Conservation (phyloP, 2,113 vertebrate species). For the Hylia prasina region DNA sequence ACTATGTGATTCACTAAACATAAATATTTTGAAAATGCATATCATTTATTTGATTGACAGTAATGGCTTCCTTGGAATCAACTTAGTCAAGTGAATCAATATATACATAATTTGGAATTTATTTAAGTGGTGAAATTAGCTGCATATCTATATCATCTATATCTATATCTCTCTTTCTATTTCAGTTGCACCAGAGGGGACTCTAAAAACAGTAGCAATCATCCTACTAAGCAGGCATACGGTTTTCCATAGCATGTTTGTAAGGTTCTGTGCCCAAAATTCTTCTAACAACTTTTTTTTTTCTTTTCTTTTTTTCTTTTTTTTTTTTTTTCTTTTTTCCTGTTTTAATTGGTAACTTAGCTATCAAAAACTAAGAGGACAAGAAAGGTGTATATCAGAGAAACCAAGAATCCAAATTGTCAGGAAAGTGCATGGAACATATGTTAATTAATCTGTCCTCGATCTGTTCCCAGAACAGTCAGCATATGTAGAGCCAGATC, state of each 20-base stretch:
- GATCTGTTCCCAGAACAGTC: background rate
- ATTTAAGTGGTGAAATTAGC: background rate
- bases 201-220: background rate
- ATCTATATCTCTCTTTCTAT: too few species aligned
- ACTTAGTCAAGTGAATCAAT: background rate
- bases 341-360: background rate
- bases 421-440: background rate
- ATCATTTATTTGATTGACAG: background rate
- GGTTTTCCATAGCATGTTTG: background rate
- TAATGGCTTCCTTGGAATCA: background rate
- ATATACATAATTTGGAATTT: background rate
- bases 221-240: background rate
- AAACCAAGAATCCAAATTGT: background rate
- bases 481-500: background rate
- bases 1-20: background rate
- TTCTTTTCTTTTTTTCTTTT: background rate
- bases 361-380: background rate
- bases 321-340: background rate
- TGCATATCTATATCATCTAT: background rate
- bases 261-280: background rate
- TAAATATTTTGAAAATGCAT: constrained; percentile 40
- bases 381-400: background rate
- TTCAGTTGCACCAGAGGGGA: background rate
- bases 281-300: background rate
- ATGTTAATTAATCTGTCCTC: background rate